Evolutionary conservation across 2,888 invertebrate genomes (phyloP).

Genomic region (Candidula unifasciata): DNA sequence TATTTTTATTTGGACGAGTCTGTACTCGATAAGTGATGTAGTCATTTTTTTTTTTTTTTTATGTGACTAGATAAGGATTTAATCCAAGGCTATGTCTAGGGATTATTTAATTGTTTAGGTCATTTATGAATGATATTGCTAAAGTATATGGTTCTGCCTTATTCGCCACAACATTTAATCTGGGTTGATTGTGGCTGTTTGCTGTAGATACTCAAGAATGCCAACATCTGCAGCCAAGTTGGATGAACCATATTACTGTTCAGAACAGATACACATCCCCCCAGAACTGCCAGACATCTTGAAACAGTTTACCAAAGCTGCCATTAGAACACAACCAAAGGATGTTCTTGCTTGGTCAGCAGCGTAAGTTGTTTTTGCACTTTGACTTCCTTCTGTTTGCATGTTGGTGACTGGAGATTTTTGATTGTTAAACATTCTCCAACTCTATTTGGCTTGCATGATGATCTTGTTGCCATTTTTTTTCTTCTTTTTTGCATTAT

Average conservation of each 20-base stretch:
- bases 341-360: conserved; percentile 91
- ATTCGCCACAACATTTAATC: too few relatives aligned
- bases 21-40: too few relatives aligned
- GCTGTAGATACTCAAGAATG: conserved; percentile 37
- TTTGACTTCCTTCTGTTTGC: neutral
- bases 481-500: too few relatives aligned
- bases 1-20: too few relatives aligned
- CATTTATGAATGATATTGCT: neutral
- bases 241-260: conserved; percentile 86
- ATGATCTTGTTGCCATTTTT: too few relatives aligned
- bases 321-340: conserved; percentile 91
- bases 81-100: too few relatives aligned
- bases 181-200: too few relatives aligned
- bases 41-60: too few relatives aligned
- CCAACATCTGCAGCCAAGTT: conserved; percentile 61
- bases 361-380: conserved; percentile 73
- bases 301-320: conserved; percentile 92
- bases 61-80: too few relatives aligned
- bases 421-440: neutral
- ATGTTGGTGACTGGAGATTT: neutral
- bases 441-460: neutral
- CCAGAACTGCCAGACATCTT: conserved; percentile 89
- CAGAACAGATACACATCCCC: conserved; percentile 90
- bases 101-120: neutral
- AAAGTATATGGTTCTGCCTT: too few relatives aligned